Evolutionary conservation across 2,113 vertebrate species (phyloP).

Genomic region (Hemibagrus wyckioides): DNA sequence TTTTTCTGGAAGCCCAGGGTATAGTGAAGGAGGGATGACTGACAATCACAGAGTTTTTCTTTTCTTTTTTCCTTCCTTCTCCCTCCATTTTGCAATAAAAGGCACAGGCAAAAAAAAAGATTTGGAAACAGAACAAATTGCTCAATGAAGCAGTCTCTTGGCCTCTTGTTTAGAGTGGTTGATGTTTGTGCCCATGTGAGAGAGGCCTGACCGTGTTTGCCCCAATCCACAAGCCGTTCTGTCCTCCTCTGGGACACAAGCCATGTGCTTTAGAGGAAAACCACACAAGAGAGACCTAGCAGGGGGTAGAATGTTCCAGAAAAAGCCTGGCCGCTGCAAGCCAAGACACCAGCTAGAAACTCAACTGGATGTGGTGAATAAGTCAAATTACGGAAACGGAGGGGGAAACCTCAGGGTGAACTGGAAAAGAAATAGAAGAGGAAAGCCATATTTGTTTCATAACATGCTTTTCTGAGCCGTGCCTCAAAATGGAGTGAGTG

Average conservation of each 20-base stretch:
- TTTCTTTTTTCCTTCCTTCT: conserved; percentile 46
- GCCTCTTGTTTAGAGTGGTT: conserved; percentile 55
- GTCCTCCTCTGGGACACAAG: conserved; percentile 63
- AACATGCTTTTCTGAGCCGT: conserved; percentile 52
- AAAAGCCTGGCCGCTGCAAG: conserved; percentile 67
- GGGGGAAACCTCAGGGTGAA: conserved; percentile 71
- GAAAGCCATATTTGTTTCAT: conserved; percentile 44
- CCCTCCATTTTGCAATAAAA: conserved; percentile 29
- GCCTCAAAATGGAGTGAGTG: not conserved
- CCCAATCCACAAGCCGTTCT: conserved; percentile 51
- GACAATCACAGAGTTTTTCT: not conserved
- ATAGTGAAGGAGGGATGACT: conserved; percentile 26
- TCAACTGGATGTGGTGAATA: conserved; percentile 81
- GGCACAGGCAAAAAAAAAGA: conserved; percentile 54
- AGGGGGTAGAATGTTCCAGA: conserved; percentile 73
- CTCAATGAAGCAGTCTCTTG: conserved; percentile 66
- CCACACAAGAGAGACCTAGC: conserved; percentile 72
- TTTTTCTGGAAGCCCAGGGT: conserved; percentile 23
- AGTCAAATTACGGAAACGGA: conserved; percentile 80
- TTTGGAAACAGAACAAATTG: conserved; percentile 69
- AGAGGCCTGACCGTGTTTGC: conserved; percentile 54
- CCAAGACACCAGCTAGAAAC: conserved; percentile 73
- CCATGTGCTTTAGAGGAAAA: conserved; percentile 76
- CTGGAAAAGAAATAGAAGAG: conserved; percentile 41
- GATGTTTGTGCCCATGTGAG: conserved; percentile 60